These are phyloP conservation scores for Acanthosepion pharaonis DNA, from an alignment of 2,888 invertebrate genomes.

Conservation along the genomic window DNA sequence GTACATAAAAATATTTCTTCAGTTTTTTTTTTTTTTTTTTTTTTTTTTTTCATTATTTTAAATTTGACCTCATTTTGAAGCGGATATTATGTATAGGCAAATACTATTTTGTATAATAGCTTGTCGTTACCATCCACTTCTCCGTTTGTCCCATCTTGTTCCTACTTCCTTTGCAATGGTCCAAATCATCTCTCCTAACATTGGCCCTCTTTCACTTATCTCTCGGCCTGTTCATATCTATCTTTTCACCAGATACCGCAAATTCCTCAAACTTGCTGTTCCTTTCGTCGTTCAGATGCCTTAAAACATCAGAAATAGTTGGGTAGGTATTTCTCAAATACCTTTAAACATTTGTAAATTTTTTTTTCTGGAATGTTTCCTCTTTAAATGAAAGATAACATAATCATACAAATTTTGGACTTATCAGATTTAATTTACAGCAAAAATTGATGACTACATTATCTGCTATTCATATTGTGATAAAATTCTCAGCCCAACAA, in stretches of 20 bases:
- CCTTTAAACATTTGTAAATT: neutral
- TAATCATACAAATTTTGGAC: neutral
- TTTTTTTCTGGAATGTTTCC: neutral
- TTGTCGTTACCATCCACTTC: neutral
- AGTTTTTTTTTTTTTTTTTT: no score
- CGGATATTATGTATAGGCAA: neutral
- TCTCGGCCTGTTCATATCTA: neutral
- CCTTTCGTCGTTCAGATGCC: conserved; percentile 42
- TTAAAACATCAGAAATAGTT: conserved; percentile 41
- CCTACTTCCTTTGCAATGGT: neutral
- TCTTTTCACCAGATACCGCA: neutral
- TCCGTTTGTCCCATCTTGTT: neutral
- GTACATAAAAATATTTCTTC: no score
- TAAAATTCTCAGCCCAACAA: no score
- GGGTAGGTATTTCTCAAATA: conserved; percentile 34
- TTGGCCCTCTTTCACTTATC: neutral
- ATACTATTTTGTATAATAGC: neutral
- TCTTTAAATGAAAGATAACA: neutral
- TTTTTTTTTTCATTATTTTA: no score
- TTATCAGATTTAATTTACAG: neutral
- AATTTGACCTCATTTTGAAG: no score
- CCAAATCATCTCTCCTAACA: neutral
- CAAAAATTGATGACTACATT: no score
- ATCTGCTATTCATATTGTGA: no score
- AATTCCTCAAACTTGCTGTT: conserved; percentile 42